Percentiles rank a stretch among this genome's conserved stretches.
Evolutionary conservation across 1,140 invertebrate genomes (phyloP).

Genomic region (Leptinotarsa lineolata): DNA sequence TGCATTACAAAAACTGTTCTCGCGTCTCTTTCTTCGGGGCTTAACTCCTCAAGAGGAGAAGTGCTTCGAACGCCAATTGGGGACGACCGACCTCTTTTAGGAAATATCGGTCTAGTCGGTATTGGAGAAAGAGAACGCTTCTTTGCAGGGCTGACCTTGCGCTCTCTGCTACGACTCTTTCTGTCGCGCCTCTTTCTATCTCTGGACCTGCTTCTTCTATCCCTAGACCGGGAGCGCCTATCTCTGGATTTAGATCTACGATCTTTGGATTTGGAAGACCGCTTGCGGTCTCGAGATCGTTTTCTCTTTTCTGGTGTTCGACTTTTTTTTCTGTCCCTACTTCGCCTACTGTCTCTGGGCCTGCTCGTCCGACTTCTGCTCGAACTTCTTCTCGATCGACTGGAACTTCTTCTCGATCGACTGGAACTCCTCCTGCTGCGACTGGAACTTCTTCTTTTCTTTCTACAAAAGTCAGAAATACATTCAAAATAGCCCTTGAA

Average conservation of each 20-base stretch:
- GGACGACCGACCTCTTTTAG: slow-evolving; percentile 36
- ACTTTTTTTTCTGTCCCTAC: slow-evolving; percentile 42
- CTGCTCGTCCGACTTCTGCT: slow-evolving; percentile 23
- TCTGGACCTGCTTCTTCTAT: slow-evolving; percentile 57
- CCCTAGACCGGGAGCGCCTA: slow-evolving; percentile 60
- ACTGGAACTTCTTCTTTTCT: slow-evolving; percentile 32
- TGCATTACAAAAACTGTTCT: slow-evolving; percentile 99
- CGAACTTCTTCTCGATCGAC: slow-evolving; percentile 47
- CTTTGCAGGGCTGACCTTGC: slow-evolving; percentile 52
- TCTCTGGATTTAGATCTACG: slow-evolving; percentile 53
- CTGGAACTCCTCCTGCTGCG: slow-evolving; percentile 55
- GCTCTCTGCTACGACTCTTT: slow-evolving; percentile 53
- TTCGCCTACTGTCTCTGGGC: slow-evolving; percentile 30
- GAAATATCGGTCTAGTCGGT: slow-evolving; percentile 41
- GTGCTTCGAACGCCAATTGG: slow-evolving; percentile 41
- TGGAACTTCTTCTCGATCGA: slow-evolving; percentile 54
- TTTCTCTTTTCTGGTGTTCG: slow-evolving; percentile 52
- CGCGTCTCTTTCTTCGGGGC: slow-evolving; percentile 96
- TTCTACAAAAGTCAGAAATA: slow-evolving; percentile 20
- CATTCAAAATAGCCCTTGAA: neutral
- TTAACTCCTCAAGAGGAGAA: slow-evolving; percentile 73
- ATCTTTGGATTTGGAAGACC: slow-evolving; percentile 47
- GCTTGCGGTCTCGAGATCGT: slow-evolving; percentile 38
- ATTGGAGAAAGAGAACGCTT: slow-evolving; percentile 45
- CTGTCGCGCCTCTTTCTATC: slow-evolving; percentile 38